These are phyloP conservation scores for Actinia equina DNA, from an alignment of 64 coral and sea anemone species.

Conservation along the genomic window DNA sequence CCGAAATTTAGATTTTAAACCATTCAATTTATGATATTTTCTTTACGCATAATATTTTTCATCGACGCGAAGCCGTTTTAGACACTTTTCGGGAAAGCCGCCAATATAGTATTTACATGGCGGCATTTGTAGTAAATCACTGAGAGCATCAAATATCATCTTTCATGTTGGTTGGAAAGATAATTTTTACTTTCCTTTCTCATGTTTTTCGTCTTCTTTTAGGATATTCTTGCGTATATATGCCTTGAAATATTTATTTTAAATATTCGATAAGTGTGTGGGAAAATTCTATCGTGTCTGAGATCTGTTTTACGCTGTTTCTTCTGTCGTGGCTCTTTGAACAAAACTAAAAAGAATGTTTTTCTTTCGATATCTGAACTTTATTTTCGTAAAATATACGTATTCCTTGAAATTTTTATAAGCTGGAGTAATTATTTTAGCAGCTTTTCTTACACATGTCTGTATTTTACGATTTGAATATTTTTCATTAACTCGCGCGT, in stretches of 20 bases:
- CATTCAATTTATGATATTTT: not conserved
- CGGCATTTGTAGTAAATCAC: too few species aligned
- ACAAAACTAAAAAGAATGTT: not conserved
- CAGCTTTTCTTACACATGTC: not conserved
- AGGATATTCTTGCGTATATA: not conserved
- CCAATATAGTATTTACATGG: not conserved
- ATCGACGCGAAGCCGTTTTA: not conserved
- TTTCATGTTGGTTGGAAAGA: not conserved
- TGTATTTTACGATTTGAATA: not conserved
- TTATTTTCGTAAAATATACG: not conserved
- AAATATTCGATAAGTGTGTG: not conserved
- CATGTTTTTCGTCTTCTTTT: not conserved
- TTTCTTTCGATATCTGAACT: not conserved
- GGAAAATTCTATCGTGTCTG: not conserved
- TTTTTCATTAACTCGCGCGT: not conserved
- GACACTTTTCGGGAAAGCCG: not conserved
- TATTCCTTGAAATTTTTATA: not conserved
- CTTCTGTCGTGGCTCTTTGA: not conserved
- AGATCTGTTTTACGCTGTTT: not conserved
- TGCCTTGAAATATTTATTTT: not conserved
- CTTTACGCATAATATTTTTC: not conserved
- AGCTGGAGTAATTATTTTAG: not conserved
- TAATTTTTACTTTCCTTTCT: not conserved
- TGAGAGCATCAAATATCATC: not conserved
- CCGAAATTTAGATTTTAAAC: not conserved